Percentiles rank a stretch among this genome's conserved stretches.
phyloP scores from a whole-genome alignment of 2,113 vertebrate species.

The Rissa tridactyla region DNA sequence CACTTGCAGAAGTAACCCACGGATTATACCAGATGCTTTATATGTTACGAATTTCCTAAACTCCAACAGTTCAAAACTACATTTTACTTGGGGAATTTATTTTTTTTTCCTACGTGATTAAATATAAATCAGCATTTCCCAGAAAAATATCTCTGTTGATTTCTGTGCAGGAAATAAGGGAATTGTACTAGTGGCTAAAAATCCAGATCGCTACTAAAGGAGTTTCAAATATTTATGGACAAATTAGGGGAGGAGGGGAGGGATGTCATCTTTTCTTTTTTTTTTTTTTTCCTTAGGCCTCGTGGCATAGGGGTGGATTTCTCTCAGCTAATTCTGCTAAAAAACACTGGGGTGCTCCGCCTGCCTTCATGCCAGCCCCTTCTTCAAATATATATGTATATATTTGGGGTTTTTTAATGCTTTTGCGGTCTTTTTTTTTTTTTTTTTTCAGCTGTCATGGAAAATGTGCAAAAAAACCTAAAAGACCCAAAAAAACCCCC shows the following conservation, averaged over 20 bases:
- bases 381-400: not conserved
- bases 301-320: not conserved
- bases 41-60: not conserved
- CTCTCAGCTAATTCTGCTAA: not conserved
- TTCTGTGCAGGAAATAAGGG: not conserved
- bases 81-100: not conserved
- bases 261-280: not conserved
- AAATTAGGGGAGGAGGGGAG: not conserved
- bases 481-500: not conserved
- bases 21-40: not conserved
- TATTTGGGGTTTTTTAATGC: not conserved
- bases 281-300: not conserved
- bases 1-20: not conserved
- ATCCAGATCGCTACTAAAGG: constrained; percentile 6
- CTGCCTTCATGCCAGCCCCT: not conserved
- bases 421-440: not conserved
- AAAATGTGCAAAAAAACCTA: not conserved
- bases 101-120: not conserved
- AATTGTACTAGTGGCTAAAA: constrained; percentile 1
- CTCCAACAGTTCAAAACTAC: not conserved
- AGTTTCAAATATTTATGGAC: constrained; percentile 52
- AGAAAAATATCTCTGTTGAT: not conserved
- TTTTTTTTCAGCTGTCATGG: not conserved
- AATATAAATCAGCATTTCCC: not conserved
- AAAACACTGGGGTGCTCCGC: not conserved